Percentiles rank a stretch among this genome's conserved stretches.
phyloP scores from a whole-genome alignment of 2,797 vertebrate species.

The Vultur gryphus region DNA sequence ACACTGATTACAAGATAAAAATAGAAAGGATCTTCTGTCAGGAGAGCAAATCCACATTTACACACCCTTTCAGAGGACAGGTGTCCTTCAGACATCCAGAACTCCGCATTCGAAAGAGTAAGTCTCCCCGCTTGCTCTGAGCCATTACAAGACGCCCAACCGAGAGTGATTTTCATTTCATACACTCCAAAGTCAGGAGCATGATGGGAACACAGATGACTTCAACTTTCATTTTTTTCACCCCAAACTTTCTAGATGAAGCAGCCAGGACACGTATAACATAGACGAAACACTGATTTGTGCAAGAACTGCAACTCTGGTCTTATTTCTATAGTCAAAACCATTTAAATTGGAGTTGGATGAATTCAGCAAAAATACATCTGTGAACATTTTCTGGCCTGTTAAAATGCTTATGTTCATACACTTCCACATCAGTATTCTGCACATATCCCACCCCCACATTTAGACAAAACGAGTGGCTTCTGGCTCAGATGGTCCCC shows the following conservation, averaged over 20 bases:
- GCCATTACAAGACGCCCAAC: neutral
- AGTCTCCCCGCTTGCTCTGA: neutral
- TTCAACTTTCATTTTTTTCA: constrained; percentile 8
- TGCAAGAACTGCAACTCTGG: neutral
- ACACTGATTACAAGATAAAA: neutral
- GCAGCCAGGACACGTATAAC: constrained; percentile 1
- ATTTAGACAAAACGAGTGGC: neutral
- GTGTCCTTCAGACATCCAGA: neutral
- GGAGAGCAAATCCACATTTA: neutral
- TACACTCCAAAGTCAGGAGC: neutral
- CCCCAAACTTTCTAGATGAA: neutral
- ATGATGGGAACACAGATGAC: neutral
- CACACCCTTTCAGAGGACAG: neutral
- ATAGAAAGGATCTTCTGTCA: neutral
- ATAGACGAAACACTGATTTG: neutral
- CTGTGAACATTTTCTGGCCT: constrained; percentile 22
- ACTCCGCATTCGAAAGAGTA: rapidly evolving
- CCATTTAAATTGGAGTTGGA: constrained; percentile 21
- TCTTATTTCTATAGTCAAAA: constrained; percentile 35
- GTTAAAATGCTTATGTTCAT: neutral
- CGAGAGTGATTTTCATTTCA: neutral
- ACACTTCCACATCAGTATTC: neutral
- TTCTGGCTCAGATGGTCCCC: neutral
- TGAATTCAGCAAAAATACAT: constrained; percentile 4
- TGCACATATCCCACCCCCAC: neutral